Conservation (phyloP, 2,888 invertebrate genomes). For the Amaurobius ferox region DNA sequence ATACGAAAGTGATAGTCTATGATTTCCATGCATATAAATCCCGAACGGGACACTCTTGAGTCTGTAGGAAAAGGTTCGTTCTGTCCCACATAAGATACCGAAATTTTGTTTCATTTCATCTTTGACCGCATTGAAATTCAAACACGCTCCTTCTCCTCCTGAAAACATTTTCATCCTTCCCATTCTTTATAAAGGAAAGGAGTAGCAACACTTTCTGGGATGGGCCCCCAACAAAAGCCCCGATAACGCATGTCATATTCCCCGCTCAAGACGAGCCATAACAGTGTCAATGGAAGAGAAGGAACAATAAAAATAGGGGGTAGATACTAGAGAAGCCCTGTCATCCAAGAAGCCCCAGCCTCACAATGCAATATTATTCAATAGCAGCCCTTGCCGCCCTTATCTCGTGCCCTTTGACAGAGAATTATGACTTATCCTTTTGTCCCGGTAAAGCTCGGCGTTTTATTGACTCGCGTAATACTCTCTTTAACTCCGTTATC, state of each 20-base stretch:
- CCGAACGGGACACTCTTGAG: no score
- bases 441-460: constrained; percentile 28
- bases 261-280: constrained; percentile 44
- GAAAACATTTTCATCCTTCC: no score
- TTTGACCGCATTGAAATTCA: no score
- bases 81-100: no score
- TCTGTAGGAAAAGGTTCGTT: no score
- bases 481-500: not conserved
- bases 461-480: constrained; percentile 56
- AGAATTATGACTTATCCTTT: constrained; percentile 71
- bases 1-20: no score
- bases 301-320: constrained; percentile 42
- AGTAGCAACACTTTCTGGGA: not conserved
- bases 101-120: no score
- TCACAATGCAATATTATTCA: constrained; percentile 48
- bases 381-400: constrained; percentile 25
- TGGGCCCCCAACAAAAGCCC: constrained; percentile 19
- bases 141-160: no score
- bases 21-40: no score
- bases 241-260: constrained; percentile 57
- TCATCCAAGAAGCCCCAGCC: constrained; percentile 48
- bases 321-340: constrained; percentile 39
- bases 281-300: constrained; percentile 59
- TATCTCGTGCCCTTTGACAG: constrained; percentile 70
- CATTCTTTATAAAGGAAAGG: not conserved